These are phyloP conservation scores for Scomber scombrus DNA, from an alignment of 2,113 vertebrate species.

Conservation along the genomic window DNA sequence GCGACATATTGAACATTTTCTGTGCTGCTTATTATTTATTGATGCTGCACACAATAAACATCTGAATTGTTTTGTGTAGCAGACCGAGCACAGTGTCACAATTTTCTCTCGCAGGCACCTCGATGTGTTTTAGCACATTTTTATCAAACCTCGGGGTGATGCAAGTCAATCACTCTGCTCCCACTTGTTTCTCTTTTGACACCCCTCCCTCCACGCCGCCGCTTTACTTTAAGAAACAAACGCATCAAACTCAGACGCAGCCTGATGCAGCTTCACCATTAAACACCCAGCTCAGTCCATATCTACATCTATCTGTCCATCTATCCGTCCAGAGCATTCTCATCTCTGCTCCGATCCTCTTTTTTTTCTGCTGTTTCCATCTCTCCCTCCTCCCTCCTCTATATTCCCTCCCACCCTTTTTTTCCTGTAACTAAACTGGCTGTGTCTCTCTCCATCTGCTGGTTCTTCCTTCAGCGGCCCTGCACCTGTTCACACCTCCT, in stretches of 20 bases:
- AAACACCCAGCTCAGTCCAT: not conserved
- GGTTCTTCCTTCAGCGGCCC: conserved; percentile 99
- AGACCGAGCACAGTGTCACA: conserved; percentile 34
- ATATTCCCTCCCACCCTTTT: conserved; percentile 74
- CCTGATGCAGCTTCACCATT: conserved; percentile 54
- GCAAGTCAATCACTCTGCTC: conserved; percentile 68
- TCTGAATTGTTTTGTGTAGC: conserved; percentile 62
- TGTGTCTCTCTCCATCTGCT: conserved; percentile 99
- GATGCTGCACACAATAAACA: conserved; percentile 66
- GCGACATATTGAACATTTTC: conserved; percentile 74
- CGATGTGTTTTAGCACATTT: conserved; percentile 79
- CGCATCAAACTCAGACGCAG: conserved; percentile 51
- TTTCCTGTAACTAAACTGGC: conserved; percentile 99
- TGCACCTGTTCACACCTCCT: conserved; percentile 99
- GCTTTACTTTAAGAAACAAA: conserved; percentile 49
- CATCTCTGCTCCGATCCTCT: conserved; percentile 72
- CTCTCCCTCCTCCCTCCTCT: conserved; percentile 55
- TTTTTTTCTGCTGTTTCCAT: conserved; percentile 61
- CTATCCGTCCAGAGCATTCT: conserved; percentile 64
- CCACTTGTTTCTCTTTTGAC: conserved; percentile 42
- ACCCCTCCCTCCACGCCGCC: conserved; percentile 38
- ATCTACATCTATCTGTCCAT: conserved; percentile 50
- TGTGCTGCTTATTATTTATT: conserved; percentile 32
- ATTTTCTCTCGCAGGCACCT: conserved; percentile 57
- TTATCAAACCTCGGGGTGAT: conserved; percentile 74